Base-by-base conservation (phyloP, 2,888 invertebrate species). In the Germaria angustata region DNA sequence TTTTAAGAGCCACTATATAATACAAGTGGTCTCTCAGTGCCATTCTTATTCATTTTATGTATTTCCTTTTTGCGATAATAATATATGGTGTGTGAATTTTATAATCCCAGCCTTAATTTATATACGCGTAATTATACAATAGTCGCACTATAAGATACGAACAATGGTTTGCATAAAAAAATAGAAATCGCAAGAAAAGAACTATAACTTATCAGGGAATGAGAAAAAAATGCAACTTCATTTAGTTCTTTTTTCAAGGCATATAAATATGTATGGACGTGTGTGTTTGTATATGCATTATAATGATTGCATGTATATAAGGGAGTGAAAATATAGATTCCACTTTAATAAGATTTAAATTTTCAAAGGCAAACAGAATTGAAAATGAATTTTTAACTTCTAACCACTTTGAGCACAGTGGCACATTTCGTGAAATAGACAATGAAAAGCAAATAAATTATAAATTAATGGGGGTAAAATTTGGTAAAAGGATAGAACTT, bases 51-150 rank as follows among this genome's bases (percentile, higher is more conserved):
- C 69, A 51, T 69, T 63, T 55, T 82, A 79, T 72, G 65, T 79
- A 79, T 79, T 82, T 82, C 81, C 81, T 82, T 71, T 82, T 69
- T 59, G 17, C 66, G 69, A 82, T 71, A 79, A 82, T 82, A 82
- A 82, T 66, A 79, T 71, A 73, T 79, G 79, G 75, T 82, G 81
- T 82, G 81, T 82, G 81, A 82, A 82, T 79, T 82, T 73, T 78
- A 59, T 65, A 79, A 75, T 82, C 75, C 69, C 81, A 65, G 68
- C 75, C 78, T 82, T 53, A 69, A 75, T 79, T 73, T 65, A 72
- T 65, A 72, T 72, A 66, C 72, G 71, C 65, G 72, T 79, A 65
- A 72, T 79, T 79, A 72, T 79, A 71, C 63, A 46, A 77, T 61
- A 53, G 51, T n/a, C 39, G 11, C 39, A 34, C 51, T 61, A 66